Percentiles rank a stretch among this genome's conserved stretches.
phyloP scores from a whole-genome alignment of 2,797 vertebrate genomes.

The Oreochromis grahami region DNA sequence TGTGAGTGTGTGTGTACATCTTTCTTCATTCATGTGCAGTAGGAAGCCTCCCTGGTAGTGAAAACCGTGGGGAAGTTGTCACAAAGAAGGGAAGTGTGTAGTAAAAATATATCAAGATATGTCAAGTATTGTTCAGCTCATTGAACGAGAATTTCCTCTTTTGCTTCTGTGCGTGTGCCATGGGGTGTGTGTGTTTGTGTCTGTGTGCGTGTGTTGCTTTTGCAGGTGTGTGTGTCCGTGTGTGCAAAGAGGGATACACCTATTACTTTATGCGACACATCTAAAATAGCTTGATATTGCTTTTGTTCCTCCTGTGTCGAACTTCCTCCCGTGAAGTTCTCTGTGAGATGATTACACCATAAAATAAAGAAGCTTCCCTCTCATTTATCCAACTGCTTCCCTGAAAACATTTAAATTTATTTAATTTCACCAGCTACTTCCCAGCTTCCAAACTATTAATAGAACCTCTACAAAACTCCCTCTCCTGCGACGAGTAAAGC shows the following conservation, averaged over 20 bases:
- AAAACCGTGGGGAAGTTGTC: slow-evolving; percentile 68
- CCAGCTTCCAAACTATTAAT: neutral
- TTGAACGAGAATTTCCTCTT: slow-evolving; percentile 65
- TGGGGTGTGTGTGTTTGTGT: neutral
- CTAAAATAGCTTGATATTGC: neutral
- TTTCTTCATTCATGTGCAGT: slow-evolving; percentile 67
- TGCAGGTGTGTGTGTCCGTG: neutral
- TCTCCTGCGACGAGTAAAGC: fast-evolving
- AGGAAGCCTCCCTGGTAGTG: slow-evolving; percentile 37
- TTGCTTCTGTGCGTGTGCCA: slow-evolving; percentile 13
- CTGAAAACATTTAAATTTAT: neutral
- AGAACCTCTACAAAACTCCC: slow-evolving; percentile 18
- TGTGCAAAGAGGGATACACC: slow-evolving; percentile 18
- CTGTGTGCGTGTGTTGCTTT: neutral
- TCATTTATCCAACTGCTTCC: slow-evolving; percentile 16
- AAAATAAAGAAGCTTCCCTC: slow-evolving; percentile 7
- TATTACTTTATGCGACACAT: neutral
- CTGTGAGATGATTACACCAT: neutral
- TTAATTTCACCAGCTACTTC: neutral
- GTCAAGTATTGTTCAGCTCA: slow-evolving; percentile 67
- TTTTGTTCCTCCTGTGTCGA: slow-evolving; percentile 38
- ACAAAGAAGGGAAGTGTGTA: slow-evolving; percentile 74
- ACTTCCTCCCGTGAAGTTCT: slow-evolving; percentile 54
- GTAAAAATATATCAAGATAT: slow-evolving; percentile 68
- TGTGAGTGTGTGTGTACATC: slow-evolving; percentile 7